Percentiles rank a stretch among this genome's conserved stretches.
Evolutionary conservation across 1,140 invertebrate species (phyloP).

Genomic region (Psilanteris sp.): DNA sequence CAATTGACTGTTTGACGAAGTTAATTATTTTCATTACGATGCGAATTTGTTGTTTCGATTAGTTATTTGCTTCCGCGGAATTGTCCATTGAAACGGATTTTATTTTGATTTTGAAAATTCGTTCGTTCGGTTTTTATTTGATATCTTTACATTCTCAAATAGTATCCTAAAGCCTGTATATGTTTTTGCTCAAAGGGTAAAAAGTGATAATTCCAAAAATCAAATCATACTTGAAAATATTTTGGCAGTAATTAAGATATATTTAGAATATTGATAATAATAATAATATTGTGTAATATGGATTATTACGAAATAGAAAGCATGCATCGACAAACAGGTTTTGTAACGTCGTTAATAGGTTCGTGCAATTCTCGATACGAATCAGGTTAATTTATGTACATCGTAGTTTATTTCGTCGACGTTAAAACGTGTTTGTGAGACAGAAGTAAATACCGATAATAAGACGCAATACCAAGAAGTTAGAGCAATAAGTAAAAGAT

Average conservation of each 20-base stretch:
- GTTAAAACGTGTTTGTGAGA: constrained; percentile 46
- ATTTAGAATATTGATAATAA: constrained; percentile 33
- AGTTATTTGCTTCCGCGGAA: no score
- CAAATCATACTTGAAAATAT: constrained; percentile 16
- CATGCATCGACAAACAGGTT: constrained; percentile 60
- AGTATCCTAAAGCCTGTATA: constrained; percentile 76
- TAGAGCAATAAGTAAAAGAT: constrained; percentile 55
- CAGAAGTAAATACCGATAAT: constrained; percentile 46
- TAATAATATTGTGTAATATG: constrained; percentile 49
- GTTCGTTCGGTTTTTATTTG: no score
- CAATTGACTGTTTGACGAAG: no score
- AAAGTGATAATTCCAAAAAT: constrained; percentile 14
- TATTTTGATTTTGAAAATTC: no score
- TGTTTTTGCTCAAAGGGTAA: constrained; percentile 66
- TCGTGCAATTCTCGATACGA: no score
- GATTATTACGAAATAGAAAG: constrained; percentile 51
- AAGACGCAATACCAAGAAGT: constrained; percentile 60
- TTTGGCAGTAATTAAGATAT: constrained; percentile 24
- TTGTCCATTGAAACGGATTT: no score
- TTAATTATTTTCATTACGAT: no score
- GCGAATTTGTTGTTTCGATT: no score
- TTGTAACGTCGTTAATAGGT: constrained; percentile 17
- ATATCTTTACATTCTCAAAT: constrained; percentile 33
- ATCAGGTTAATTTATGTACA: no score
- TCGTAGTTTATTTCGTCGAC: constrained; percentile 19